Percentiles rank a stretch among this genome's conserved stretches.
phyloP scores from a whole-genome alignment of 2,113 vertebrate species.

The Mystacornis crossleyi region DNA sequence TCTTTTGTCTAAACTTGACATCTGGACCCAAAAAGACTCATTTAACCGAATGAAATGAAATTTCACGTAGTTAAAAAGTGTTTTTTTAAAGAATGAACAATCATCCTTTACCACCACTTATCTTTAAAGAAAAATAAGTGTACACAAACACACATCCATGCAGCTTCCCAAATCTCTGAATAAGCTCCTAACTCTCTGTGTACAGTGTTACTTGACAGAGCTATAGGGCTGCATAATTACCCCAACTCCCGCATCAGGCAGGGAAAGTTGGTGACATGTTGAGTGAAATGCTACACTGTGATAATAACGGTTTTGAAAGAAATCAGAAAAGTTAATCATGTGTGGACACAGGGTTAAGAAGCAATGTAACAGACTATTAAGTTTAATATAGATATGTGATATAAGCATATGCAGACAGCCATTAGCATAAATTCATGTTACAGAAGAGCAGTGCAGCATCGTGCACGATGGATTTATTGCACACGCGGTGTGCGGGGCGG shows the following conservation, averaged over 20 bases:
- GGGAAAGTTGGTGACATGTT: slow-evolving; percentile 92
- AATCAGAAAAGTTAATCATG: slow-evolving; percentile 99
- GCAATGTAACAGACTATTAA: slow-evolving; percentile 99
- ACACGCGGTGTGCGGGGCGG: background rate
- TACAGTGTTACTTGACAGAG: slow-evolving; percentile 71
- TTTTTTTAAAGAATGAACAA: background rate
- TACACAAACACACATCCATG: background rate
- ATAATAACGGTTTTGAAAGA: slow-evolving; percentile 97
- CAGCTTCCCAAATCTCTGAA: slow-evolving; percentile 21
- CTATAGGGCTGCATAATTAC: slow-evolving; percentile 60
- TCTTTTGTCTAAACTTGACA: background rate
- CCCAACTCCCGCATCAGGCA: slow-evolving; percentile 70
- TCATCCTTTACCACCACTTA: background rate
- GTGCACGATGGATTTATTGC: slow-evolving; percentile 68
- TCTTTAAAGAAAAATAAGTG: background rate
- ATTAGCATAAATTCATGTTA: slow-evolving; percentile 99
- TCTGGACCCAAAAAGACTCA: background rate
- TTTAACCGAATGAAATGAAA: background rate
- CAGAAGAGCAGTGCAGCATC: slow-evolving; percentile 81
- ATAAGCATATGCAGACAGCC: slow-evolving; percentile 97
- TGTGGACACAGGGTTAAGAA: slow-evolving; percentile 99
- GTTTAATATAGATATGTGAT: slow-evolving; percentile 99
- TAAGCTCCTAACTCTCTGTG: slow-evolving; percentile 3
- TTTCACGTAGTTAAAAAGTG: background rate
- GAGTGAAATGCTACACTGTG: slow-evolving; percentile 91